Evolutionary conservation across 2,888 invertebrate species (phyloP), one percentile per base, ranked within the genome.

Genomic region (Autographa pulchrina): DNA sequence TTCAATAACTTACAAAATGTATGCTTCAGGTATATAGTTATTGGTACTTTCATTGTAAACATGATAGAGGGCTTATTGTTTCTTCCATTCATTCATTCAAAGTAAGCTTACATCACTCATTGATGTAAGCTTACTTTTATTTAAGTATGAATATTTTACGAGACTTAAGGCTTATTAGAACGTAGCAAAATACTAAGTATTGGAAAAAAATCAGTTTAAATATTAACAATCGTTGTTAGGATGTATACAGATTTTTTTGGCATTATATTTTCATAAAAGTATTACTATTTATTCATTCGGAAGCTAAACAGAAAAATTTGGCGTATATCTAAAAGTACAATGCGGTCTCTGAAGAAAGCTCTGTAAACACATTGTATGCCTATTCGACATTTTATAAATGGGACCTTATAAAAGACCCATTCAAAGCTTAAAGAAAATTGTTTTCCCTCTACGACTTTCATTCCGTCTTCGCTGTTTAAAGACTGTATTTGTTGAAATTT

Each of bases 1-100:
- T 89, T 88, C 87, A 86, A 85, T 87, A 88, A 87, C 84, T 81
- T 81, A 84, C 74, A 72, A 64, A 78, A 70, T 73, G 69, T 68
- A 60, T 41, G 59, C 48, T 58, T 64, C n/a, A n/a, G 41, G 74
- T 74, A 60, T 48, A 35, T 74, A 59, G 70, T 68, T 6, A 54
- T 54, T 16, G 43, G 13, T 74, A 61, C 73, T 62, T 62, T 77
- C 48, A 41, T 74, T 56, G 71, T 68, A 66, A 67, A 70, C 60
- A 18, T 48, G 59, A 38, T 58, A 59, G 35, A 35, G 35, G 35
- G 35, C 11, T 38, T 38, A 11, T 38, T 38, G 38, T 38, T 38
- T 38, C 38, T 38, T 38, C 11, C 38, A 2, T n/a, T n/a, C n/a
- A n/a, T n/a, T n/a, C n/a, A n/a, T n/a, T n/a, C n/a, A n/a, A n/a